Evolutionary conservation across 1,140 invertebrate species (phyloP), one percentile per base, ranked within the genome.

Genomic region (Drosophila tsacasi): DNA sequence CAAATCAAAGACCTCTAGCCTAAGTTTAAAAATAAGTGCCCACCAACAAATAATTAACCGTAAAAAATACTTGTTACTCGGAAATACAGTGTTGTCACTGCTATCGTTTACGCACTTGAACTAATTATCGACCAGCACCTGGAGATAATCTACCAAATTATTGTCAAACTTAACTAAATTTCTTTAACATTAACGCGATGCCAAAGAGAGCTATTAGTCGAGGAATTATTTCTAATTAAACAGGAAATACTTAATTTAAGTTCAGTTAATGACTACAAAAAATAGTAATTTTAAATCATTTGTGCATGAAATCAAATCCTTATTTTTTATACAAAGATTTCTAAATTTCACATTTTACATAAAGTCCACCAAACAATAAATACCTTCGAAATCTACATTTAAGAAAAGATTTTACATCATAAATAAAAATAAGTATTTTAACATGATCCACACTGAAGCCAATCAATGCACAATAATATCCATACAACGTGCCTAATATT

Each of bases 61-160:
- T n/a, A 50, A 40, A 71, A 47, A 58, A 49, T 21, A 27, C 30
- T 17, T 71, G 12, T 71, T 71, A 69, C 21, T 55, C 32, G 67
- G 64, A 71, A 71, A 37, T 27, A 30, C 8, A 15, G 58, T 12
- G 30, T 42, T 67, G 66, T 52, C 62, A 72, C n/a, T 44, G 44
- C 68, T 72, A 72, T 73, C 54, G 69, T 37, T 25, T 27, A 5
- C 23, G 30, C 19, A 60, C 69, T 73, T 32, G 35, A 72, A 46
- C 52, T 30, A 49, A 73, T 60, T 72, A 73, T 73, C 69, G 21
- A 23, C 19, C 32, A 71, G 49, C 23, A 7, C 10, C n/a, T 4
- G 8, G 25, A 72, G 69, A 73, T 73, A 73, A 73, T 73, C 69
- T 46, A 25, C 9, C 50, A 55, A 49, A 37, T 46, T 35, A 37